Conservation (phyloP, 1,140 invertebrate species). For the Cotesia glomerata region DNA sequence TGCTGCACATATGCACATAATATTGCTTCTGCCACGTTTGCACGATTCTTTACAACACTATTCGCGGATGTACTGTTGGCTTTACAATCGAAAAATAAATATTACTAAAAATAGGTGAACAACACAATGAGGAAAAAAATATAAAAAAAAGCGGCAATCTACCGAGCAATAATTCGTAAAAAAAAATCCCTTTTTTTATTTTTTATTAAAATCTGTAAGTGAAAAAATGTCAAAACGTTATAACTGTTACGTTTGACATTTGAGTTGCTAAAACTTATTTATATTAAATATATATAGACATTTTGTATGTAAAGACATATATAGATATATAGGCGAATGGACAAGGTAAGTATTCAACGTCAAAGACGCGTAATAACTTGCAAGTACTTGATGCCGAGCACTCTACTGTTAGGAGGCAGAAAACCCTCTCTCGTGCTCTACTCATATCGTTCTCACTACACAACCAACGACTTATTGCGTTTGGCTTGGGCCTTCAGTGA, state of each 20-base stretch:
- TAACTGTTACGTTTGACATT: background rate
- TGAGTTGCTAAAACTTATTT: too few species aligned
- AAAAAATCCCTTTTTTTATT: too few species aligned
- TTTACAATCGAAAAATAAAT: background rate
- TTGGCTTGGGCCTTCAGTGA: conserved; percentile 13
- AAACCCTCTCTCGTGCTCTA: background rate
- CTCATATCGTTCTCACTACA: background rate
- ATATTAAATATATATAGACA: conserved; percentile 17
- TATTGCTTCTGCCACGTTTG: conserved; percentile 14
- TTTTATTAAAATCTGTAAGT: background rate
- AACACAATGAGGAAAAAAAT: background rate
- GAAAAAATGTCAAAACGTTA: background rate
- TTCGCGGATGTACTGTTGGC: background rate
- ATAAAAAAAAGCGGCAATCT: background rate
- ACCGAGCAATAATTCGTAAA: background rate
- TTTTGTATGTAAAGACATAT: conserved; percentile 2
- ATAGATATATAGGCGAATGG: conserved; percentile 10
- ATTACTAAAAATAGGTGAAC: too few species aligned
- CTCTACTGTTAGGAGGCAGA: conserved; percentile 8
- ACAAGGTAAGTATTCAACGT: conserved; percentile 42
- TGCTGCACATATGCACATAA: conserved; percentile 10
- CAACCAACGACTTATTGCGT: conserved; percentile 25
- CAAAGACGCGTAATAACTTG: conserved; percentile 48
- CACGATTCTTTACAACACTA: conserved; percentile 4
- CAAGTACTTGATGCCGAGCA: conserved; percentile 36